Percentiles rank a stretch among this genome's conserved stretches.
These are phyloP conservation scores for Deilephila elpenor DNA, from an alignment of 2,888 invertebrate genomes.

Conservation along the genomic window DNA sequence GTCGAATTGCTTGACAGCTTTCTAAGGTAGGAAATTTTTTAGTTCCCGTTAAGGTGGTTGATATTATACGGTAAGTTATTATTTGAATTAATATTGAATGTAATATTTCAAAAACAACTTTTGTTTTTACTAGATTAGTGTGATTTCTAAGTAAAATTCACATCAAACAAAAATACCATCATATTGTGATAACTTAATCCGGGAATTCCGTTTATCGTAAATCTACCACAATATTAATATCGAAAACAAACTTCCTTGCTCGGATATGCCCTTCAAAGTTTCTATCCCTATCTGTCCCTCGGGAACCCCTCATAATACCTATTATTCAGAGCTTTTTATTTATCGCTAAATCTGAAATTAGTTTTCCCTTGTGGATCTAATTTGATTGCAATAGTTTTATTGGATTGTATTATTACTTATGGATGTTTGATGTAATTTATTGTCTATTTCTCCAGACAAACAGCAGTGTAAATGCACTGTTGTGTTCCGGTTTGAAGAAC, in stretches of 20 bases:
- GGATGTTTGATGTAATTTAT: not conserved
- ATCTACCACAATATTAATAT: not conserved
- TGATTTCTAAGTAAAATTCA: too few relatives aligned
- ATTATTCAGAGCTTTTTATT: conserved; percentile 2
- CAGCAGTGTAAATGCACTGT: too few relatives aligned
- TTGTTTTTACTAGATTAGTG: too few relatives aligned
- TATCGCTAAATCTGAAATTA: conserved; percentile 1
- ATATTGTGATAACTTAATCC: not conserved
- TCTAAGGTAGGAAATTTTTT: too few relatives aligned
- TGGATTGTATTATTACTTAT: not conserved
- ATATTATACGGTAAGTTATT: too few relatives aligned
- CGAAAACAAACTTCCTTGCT: not conserved
- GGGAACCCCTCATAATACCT: conserved; percentile 1
- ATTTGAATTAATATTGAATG: too few relatives aligned
- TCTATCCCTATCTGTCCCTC: not conserved
- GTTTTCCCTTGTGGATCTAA: not conserved
- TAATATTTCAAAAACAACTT: too few relatives aligned
- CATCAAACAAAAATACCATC: not conserved
- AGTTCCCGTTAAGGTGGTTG: too few relatives aligned
- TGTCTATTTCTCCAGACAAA: too few relatives aligned
- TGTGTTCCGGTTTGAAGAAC: too few relatives aligned
- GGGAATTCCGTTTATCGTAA: not conserved
- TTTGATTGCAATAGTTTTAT: not conserved
- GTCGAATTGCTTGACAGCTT: too few relatives aligned
- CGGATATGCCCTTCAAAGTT: conserved; percentile 1